These are phyloP conservation scores for Paragorgia papillata DNA, from an alignment of 92 coral and sea anemone species.

Conservation along the genomic window DNA sequence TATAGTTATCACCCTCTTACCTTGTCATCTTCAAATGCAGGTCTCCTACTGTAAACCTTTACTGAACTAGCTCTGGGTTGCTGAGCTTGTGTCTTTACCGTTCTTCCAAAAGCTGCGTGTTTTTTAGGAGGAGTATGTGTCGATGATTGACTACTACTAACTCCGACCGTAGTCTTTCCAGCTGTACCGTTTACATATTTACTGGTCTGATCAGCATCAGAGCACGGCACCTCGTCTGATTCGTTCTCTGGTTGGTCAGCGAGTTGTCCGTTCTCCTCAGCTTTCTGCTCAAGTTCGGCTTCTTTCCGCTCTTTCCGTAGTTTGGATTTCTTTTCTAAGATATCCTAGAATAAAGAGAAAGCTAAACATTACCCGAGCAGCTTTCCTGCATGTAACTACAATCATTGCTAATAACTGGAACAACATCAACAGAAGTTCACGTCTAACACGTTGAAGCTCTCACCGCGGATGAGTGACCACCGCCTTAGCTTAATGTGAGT, in stretches of 20 bases:
- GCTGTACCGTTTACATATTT: slow-evolving; percentile 16
- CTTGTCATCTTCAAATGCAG: slow-evolving; percentile 41
- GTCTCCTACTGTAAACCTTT: slow-evolving; percentile 8
- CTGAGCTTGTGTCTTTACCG: slow-evolving; percentile 57
- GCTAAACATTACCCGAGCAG: too few species aligned
- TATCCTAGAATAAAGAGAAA: slow-evolving; percentile 9
- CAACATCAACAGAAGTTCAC: too few species aligned
- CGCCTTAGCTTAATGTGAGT: too few species aligned
- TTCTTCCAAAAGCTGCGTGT: slow-evolving; percentile 82
- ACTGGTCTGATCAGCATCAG: slow-evolving; percentile 21
- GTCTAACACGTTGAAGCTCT: too few species aligned
- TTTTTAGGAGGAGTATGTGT: slow-evolving; percentile 53
- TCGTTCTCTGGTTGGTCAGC: slow-evolving; percentile 52
- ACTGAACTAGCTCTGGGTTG: slow-evolving; percentile 35
- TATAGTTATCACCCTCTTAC: too few species aligned
- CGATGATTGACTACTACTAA: slow-evolving; percentile 1
- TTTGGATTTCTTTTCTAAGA: slow-evolving; percentile 29
- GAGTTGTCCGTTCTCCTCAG: slow-evolving; percentile 48
- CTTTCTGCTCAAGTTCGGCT: slow-evolving; percentile 12
- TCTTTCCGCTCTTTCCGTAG: slow-evolving; percentile 22
- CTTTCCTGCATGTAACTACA: too few species aligned
- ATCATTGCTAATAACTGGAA: too few species aligned
- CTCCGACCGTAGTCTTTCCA: slow-evolving; percentile 17
- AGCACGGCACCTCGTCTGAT: slow-evolving; percentile 21
- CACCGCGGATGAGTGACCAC: too few species aligned